Evolutionary conservation across 1,140 invertebrate genomes (phyloP).

Genomic region (Aphaenogaster rudis): DNA sequence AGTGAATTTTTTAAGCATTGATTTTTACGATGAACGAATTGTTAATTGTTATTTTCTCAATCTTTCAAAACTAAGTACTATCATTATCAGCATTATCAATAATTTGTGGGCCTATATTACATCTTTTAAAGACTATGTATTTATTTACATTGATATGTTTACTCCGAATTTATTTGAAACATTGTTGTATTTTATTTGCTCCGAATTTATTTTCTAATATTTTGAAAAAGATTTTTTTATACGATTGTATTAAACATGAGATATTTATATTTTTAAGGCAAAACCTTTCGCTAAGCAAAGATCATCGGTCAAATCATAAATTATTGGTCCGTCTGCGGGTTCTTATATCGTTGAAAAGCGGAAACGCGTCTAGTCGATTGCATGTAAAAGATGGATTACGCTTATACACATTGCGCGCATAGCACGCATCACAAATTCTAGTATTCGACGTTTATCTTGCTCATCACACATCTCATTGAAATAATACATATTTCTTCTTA

Average conservation of each 20-base stretch:
- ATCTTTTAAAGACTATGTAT: not conserved
- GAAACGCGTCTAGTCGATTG: not conserved
- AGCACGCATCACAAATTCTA: not conserved
- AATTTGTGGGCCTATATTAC: not conserved
- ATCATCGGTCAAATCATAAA: slow-evolving; percentile 12
- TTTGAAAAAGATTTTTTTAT: not conserved
- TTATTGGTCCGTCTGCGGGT: slow-evolving; percentile 16
- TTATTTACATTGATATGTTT: not conserved
- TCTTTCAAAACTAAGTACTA: not conserved
- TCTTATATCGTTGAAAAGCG: slow-evolving; percentile 37
- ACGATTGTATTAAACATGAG: not conserved
- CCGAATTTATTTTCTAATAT: not conserved
- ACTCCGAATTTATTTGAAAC: no score
- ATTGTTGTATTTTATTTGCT: not conserved
- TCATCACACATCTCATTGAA: not conserved
- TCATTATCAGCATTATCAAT: not conserved
- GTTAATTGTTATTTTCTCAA: not conserved
- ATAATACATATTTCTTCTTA: slow-evolving; percentile 6
- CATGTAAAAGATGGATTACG: slow-evolving; percentile 49
- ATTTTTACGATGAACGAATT: not conserved
- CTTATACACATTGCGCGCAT: slow-evolving; percentile 1
- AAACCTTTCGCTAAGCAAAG: not conserved
- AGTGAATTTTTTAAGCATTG: not conserved
- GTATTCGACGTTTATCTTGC: not conserved
- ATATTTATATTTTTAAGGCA: slow-evolving; percentile 21